Percentiles rank a stretch among this genome's conserved stretches.
Evolutionary conservation across 2,797 vertebrate genomes (phyloP).

Genomic region (Thamnophis elegans): DNA sequence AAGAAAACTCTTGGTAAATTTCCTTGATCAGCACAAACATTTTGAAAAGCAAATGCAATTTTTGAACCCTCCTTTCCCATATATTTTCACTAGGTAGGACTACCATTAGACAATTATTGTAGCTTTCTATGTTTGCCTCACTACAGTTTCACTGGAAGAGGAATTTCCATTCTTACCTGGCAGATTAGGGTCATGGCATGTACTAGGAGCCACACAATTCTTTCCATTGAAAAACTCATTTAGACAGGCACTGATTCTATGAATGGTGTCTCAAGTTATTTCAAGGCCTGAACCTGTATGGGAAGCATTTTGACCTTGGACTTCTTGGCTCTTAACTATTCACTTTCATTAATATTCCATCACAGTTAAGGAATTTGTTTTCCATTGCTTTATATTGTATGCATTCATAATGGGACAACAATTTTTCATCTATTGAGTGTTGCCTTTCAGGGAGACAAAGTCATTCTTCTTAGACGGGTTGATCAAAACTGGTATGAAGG

Average conservation of each 20-base stretch:
- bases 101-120: neutral
- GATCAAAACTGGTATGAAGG: slow-evolving; percentile 99
- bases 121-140: neutral
- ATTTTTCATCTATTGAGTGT: slow-evolving; percentile 39
- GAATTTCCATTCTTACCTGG: neutral
- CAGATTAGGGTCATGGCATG: neutral
- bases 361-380: neutral
- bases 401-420: neutral
- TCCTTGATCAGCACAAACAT: neutral
- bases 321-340: neutral
- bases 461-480: slow-evolving; percentile 91
- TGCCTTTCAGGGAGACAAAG: slow-evolving; percentile 85
- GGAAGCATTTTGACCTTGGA: neutral
- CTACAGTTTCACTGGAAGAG: neutral
- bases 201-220: neutral
- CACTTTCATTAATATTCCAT: neutral
- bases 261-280: neutral
- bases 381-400: neutral
- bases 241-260: neutral
- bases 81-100: neutral
- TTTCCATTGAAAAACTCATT: neutral
- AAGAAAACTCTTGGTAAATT: neutral
- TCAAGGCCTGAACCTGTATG: neutral
- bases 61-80: neutral
- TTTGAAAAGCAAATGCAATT: neutral